Conservation (phyloP, 2,797 vertebrate species). For the Gallinago nigripennis region DNA sequence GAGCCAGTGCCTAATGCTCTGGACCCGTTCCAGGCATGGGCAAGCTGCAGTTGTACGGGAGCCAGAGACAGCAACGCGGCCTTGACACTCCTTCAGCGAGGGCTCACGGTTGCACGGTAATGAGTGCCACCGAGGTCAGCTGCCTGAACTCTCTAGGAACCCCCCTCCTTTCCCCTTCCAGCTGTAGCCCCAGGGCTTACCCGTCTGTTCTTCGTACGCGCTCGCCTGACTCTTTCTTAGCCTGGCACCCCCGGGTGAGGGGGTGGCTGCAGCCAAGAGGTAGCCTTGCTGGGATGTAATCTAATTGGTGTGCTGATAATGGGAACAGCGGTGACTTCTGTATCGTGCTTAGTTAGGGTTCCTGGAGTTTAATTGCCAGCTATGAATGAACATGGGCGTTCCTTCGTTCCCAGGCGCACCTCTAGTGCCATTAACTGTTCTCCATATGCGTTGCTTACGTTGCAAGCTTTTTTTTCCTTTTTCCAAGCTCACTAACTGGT, state of each 20-base stretch:
- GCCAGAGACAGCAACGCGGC: slow-evolving; percentile 39
- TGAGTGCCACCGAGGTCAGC: slow-evolving; percentile 27
- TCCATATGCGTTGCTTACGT: neutral
- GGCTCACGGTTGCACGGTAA: neutral
- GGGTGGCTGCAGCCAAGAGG: neutral
- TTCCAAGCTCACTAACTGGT: neutral
- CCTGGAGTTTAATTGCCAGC: slow-evolving; percentile 6
- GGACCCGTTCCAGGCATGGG: slow-evolving; percentile 42
- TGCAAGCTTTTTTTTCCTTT: neutral
- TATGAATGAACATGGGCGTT: neutral
- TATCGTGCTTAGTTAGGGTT: neutral
- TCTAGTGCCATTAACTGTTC: neutral
- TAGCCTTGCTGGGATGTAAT: neutral
- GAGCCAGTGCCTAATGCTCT: slow-evolving; percentile 54
- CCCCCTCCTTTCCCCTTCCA: neutral
- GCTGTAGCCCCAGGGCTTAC: neutral
- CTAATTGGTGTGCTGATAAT: neutral
- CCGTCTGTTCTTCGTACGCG: fast-evolving
- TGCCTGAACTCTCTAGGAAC: slow-evolving; percentile 7
- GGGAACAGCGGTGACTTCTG: neutral
- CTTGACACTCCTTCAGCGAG: slow-evolving; percentile 8
- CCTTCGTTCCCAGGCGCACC: neutral
- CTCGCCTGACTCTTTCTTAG: neutral
- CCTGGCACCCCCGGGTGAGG: neutral
- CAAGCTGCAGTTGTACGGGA: slow-evolving; percentile 42